Conservation (phyloP, 2,797 vertebrate genomes). For the Onychomys leucogaster region DNA sequence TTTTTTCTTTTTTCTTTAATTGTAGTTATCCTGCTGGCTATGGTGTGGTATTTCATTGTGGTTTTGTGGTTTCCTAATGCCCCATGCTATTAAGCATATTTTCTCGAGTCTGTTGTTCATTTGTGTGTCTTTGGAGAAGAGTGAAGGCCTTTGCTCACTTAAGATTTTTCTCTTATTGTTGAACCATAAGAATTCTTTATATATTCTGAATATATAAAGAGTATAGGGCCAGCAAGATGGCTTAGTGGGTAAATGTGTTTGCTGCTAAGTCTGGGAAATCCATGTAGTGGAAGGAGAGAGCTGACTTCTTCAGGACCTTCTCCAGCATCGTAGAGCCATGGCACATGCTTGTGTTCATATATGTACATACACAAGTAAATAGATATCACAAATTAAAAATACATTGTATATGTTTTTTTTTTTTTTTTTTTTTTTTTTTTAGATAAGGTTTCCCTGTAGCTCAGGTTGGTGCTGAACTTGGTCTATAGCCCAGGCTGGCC, state of each 20-base stretch:
- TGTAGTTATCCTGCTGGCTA: neutral
- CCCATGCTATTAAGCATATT: neutral
- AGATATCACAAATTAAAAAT: neutral
- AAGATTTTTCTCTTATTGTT: neutral
- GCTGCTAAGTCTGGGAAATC: neutral
- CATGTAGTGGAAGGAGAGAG: neutral
- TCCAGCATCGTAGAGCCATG: neutral
- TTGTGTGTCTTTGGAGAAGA: constrained; percentile 24
- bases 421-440: neutral
- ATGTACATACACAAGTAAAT: neutral
- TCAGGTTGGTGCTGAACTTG: neutral
- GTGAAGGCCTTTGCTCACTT: neutral
- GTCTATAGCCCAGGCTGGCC: neutral
- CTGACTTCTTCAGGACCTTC: neutral
- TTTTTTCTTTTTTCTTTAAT: neutral
- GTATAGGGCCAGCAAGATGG: neutral
- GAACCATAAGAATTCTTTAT: neutral
- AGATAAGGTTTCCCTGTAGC: neutral
- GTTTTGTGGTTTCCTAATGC: neutral
- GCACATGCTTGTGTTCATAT: neutral
- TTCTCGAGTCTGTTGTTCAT: neutral
- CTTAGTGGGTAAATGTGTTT: neutral
- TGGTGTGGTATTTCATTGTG: neutral
- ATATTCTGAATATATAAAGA: neutral
- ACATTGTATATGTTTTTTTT: neutral